phyloP scores from a whole-genome alignment of 2,113 vertebrate species.

The Myocastor coypus region DNA sequence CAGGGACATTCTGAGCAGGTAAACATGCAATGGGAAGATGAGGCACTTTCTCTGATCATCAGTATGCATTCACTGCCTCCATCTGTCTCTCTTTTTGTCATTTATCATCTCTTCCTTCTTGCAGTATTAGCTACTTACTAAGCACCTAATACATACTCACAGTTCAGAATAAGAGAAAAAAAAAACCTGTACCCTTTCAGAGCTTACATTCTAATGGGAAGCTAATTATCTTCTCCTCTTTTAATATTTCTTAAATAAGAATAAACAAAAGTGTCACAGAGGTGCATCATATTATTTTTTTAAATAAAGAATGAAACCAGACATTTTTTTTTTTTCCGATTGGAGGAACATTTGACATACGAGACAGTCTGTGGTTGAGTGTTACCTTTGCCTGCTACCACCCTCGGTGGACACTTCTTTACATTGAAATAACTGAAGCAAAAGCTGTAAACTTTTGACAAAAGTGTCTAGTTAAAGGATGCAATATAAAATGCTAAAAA shows the following conservation, averaged over 20 bases:
- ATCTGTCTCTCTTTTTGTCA: neutral
- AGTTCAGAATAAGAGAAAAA: neutral
- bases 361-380: neutral
- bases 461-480: slow-evolving; percentile 17
- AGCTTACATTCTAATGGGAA: neutral
- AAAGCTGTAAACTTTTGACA: slow-evolving; percentile 18
- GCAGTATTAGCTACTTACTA: neutral
- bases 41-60: neutral
- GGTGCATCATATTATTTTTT: neutral
- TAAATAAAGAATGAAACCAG: slow-evolving; percentile 6
- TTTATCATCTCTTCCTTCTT: neutral
- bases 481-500: neutral
- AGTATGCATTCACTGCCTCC: neutral
- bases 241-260: neutral
- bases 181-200: neutral
- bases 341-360: neutral
- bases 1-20: neutral
- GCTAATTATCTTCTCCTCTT: neutral
- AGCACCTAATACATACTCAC: neutral
- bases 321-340: neutral
- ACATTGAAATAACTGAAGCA: neutral
- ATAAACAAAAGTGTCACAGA: neutral
- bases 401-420: neutral
- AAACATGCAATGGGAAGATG: neutral
- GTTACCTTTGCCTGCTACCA: neutral